These are phyloP conservation scores for Drosophila testacea DNA, from an alignment of 2,888 invertebrate genomes.

Conservation along the genomic window DNA sequence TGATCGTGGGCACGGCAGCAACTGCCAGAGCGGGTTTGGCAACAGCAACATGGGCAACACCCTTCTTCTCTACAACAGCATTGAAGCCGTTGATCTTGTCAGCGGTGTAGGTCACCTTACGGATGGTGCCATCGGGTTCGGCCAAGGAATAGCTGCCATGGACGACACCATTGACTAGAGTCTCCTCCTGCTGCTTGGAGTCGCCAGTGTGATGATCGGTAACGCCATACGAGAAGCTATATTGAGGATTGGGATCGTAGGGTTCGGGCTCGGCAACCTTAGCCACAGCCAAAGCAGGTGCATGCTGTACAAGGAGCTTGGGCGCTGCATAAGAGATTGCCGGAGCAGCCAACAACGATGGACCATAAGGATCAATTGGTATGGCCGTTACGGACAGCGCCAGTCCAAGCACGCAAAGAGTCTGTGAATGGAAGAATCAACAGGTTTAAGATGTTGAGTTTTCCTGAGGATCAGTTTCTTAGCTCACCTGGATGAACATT, in stretches of 20 bases:
- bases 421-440: slow-evolving; percentile 51
- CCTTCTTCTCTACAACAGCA: slow-evolving; percentile 83
- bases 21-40: slow-evolving; percentile 60
- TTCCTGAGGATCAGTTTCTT: neutral
- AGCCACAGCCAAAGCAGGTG: slow-evolving; percentile 68
- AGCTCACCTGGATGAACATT: slow-evolving; percentile 84
- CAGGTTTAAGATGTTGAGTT: neutral
- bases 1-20: slow-evolving; percentile 68
- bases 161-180: slow-evolving; percentile 84
- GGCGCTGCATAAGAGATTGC: slow-evolving; percentile 71
- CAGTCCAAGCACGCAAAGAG: slow-evolving; percentile 77
- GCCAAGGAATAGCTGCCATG: slow-evolving; percentile 84
- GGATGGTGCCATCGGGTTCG: slow-evolving; percentile 84
- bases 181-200: slow-evolving; percentile 84
- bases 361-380: slow-evolving; percentile 75
- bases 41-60: slow-evolving; percentile 65
- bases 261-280: slow-evolving; percentile 75
- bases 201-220: slow-evolving; percentile 84
- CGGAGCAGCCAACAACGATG: slow-evolving; percentile 59
- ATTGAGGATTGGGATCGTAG: slow-evolving; percentile 83
- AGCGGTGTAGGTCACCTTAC: slow-evolving; percentile 84
- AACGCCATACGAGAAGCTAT: slow-evolving; percentile 84
- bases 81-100: slow-evolving; percentile 84
- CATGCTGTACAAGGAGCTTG: slow-evolving; percentile 59
- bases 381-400: slow-evolving; percentile 76